phyloP scores from a whole-genome alignment of 1,140 invertebrate species.

The Metaphire vulgaris region DNA sequence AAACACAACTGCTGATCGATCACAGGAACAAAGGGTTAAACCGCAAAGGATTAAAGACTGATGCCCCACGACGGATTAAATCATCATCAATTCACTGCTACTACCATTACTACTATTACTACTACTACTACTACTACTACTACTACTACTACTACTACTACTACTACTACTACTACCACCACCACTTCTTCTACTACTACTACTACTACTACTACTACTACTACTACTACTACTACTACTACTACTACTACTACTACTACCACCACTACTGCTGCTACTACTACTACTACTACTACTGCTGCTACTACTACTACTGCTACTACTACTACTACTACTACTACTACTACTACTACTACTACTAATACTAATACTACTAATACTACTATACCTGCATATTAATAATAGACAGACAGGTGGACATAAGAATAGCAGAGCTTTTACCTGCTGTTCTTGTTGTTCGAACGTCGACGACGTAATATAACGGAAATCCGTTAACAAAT shows the following conservation, averaged over 20 bases:
- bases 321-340: too few species aligned
- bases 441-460: too few species aligned
- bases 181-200: slow-evolving; percentile 22
- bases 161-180: slow-evolving; percentile 26
- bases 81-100: slow-evolving; percentile 20
- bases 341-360: neutral
- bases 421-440: too few species aligned
- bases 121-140: slow-evolving; percentile 19
- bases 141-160: slow-evolving; percentile 26
- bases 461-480: too few species aligned
- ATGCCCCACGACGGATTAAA: slow-evolving; percentile 10
- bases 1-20: too few species aligned
- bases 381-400: too few species aligned
- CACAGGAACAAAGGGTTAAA: neutral
- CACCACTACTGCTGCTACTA: slow-evolving; percentile 3
- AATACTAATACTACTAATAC: too few species aligned
- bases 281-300: neutral
- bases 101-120: slow-evolving; percentile 23
- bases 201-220: slow-evolving; percentile 26
- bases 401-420: too few species aligned
- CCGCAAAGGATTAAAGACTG: neutral
- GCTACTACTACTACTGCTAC: too few species aligned
- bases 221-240: slow-evolving; percentile 18
- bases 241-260: slow-evolving; percentile 22
- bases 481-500: too few species aligned